Percentiles rank a stretch among this genome's conserved stretches.
These are phyloP conservation scores for Rhyzopertha dominica DNA, from an alignment of 1,140 invertebrate species.

Conservation along the genomic window DNA sequence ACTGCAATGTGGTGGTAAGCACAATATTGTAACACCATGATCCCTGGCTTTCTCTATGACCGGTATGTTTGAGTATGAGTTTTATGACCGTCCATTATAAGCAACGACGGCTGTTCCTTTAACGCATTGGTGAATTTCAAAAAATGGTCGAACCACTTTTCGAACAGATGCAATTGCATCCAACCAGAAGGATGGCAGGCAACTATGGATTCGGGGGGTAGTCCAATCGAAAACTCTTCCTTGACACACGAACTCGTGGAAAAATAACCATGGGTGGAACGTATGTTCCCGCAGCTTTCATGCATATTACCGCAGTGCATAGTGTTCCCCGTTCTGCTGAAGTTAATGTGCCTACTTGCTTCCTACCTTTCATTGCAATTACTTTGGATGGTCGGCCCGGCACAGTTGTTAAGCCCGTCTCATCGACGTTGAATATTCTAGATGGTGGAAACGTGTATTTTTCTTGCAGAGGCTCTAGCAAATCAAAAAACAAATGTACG, in stretches of 20 bases:
- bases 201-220: conserved; percentile 23
- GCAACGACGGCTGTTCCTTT: conserved; percentile 8
- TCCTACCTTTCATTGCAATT: conserved; percentile 15
- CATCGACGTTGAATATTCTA: conserved; percentile 29
- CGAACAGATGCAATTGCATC: conserved; percentile 17
- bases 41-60: conserved; percentile 16
- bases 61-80: conserved; percentile 17
- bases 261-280: conserved; percentile 24
- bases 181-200: conserved; percentile 17
- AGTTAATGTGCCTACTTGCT: conserved; percentile 13
- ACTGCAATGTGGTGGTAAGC: conserved; percentile 17
- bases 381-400: conserved; percentile 17
- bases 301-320: conserved; percentile 16
- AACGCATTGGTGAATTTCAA: conserved; percentile 13
- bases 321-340: conserved; percentile 21
- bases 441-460: conserved; percentile 26
- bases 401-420: conserved; percentile 27
- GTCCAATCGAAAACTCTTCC: conserved; percentile 20
- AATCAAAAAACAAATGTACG: conserved; percentile 20
- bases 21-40: conserved; percentile 19
- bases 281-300: conserved; percentile 17
- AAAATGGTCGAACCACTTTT: conserved; percentile 20
- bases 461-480: conserved; percentile 19
- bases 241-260: conserved; percentile 9
- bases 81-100: conserved; percentile 17